phyloP scores from a whole-genome alignment of 2,888 invertebrate species.

The Trachelus troglodyta region DNA sequence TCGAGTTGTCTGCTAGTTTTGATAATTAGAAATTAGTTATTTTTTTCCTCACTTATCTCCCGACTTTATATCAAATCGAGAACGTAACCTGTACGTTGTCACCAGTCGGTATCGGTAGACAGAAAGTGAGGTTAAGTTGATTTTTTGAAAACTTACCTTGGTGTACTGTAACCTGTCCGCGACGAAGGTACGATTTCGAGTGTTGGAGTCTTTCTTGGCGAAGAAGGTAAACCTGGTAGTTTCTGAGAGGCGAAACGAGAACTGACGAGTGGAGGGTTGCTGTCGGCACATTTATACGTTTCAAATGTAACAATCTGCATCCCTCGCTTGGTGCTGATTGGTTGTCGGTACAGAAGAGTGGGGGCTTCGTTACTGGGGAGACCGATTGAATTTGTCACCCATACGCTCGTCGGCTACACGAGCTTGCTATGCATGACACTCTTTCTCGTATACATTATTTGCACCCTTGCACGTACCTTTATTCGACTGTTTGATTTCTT shows the following conservation, averaged over 20 bases:
- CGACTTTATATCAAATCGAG: not conserved
- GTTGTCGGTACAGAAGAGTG: slow-evolving; percentile 40
- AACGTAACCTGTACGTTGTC: not conserved
- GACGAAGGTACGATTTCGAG: not conserved
- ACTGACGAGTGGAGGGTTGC: slow-evolving; percentile 49
- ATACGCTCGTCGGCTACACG: slow-evolving; percentile 14
- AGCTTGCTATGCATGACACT: not conserved
- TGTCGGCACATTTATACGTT: slow-evolving; percentile 64
- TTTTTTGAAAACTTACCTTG: not conserved
- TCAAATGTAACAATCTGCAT: slow-evolving; percentile 60
- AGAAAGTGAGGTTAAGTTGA: not conserved
- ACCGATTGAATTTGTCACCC: slow-evolving; percentile 48
- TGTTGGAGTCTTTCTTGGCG: not conserved
- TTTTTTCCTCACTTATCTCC: not conserved
- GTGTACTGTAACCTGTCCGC: not conserved
- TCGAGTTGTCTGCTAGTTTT: not conserved
- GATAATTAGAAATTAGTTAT: not conserved
- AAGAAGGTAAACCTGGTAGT: not conserved
- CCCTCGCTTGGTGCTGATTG: slow-evolving; percentile 58
- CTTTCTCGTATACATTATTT: not conserved
- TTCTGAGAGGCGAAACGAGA: slow-evolving; percentile 34
- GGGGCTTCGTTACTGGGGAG: slow-evolving; percentile 33
- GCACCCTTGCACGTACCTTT: not conserved
- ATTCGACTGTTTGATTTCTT: not conserved
- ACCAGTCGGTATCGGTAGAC: not conserved